A percentile compares a stretch with the other conserved stretches of the same genome.
phyloP scores from a whole-genome alignment of 2,888 invertebrate species.

The Lycaena phlaeas region DNA sequence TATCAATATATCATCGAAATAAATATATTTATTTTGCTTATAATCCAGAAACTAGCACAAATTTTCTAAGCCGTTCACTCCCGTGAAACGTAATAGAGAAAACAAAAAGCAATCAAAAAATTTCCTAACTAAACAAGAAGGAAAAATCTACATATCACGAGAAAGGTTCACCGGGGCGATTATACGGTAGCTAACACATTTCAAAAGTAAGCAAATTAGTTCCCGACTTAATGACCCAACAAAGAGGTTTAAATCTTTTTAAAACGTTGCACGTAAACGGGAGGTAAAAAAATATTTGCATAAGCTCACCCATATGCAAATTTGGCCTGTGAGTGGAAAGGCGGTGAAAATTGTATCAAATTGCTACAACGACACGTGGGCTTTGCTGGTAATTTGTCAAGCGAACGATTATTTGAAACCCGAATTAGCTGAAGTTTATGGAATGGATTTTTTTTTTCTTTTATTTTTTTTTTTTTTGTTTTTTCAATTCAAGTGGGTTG shows the following conservation, averaged over 20 bases:
- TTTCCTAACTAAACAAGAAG: conserved; percentile 12
- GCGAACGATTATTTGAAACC: conserved; percentile 59
- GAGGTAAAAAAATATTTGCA: conserved; percentile 69
- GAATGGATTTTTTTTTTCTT: no score
- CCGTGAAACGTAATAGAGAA: no score
- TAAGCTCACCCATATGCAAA: conserved; percentile 68
- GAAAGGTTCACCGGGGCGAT: conserved; percentile 51
- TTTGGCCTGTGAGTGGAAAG: conserved; percentile 54
- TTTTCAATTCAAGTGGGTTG: no score
- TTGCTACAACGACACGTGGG: conserved; percentile 61
- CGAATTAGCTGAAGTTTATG: conserved; percentile 15
- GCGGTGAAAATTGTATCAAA: conserved; percentile 70
- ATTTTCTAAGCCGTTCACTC: no score
- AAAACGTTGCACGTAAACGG: conserved; percentile 58
- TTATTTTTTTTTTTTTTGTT: no score
- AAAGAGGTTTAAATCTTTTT: conserved; percentile 72
- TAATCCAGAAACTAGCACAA: no score
- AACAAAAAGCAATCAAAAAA: not conserved
- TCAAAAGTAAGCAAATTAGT: conserved; percentile 74
- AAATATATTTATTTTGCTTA: no score
- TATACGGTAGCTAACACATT: conserved; percentile 63
- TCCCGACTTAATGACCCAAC: conserved; percentile 72
- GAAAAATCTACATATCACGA: conserved; percentile 64
- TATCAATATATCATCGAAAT: no score
- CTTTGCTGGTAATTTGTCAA: conserved; percentile 67